Conservation (phyloP, 1,140 invertebrate species). For the Semibalanus balanoides region DNA sequence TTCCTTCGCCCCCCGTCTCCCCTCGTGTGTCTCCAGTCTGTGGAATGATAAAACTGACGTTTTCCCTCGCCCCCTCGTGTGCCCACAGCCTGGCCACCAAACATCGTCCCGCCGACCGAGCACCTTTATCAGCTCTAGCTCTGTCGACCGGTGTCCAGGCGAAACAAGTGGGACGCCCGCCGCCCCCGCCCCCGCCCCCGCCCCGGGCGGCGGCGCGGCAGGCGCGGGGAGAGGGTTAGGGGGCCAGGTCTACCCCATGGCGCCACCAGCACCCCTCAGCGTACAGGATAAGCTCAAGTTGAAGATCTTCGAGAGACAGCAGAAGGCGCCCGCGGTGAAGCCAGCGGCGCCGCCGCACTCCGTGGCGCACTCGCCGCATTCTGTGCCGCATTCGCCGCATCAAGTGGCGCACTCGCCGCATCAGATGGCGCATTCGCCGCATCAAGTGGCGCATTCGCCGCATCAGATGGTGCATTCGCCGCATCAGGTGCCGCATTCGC, state of each 20-base stretch:
- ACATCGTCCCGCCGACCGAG: not conserved
- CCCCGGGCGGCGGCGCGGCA: too few species aligned
- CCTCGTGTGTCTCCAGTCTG: too few species aligned
- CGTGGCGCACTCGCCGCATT: too few species aligned
- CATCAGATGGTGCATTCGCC: not conserved
- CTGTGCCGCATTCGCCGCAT: not conserved
- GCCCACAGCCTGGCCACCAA: not conserved
- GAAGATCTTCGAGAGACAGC: not conserved
- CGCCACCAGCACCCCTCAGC: not conserved
- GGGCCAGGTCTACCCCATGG: not conserved
- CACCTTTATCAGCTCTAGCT: not conserved
- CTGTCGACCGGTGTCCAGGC: not conserved
- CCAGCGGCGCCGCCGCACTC: too few species aligned
- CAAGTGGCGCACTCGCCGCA: not conserved
- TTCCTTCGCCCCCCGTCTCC: too few species aligned
- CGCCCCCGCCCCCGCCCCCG: too few species aligned
- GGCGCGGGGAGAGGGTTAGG: not conserved
- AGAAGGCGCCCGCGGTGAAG: not conserved
- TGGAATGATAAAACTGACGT: too few species aligned
- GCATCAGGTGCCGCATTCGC: not conserved
- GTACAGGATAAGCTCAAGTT: not conserved
- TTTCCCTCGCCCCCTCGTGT: not conserved
- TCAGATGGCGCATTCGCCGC: not conserved
- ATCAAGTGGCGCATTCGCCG: not conserved
- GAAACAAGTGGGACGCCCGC: not conserved